Evolutionary conservation across 1,140 invertebrate species (phyloP).

Genomic region (Lethrus apterus): DNA sequence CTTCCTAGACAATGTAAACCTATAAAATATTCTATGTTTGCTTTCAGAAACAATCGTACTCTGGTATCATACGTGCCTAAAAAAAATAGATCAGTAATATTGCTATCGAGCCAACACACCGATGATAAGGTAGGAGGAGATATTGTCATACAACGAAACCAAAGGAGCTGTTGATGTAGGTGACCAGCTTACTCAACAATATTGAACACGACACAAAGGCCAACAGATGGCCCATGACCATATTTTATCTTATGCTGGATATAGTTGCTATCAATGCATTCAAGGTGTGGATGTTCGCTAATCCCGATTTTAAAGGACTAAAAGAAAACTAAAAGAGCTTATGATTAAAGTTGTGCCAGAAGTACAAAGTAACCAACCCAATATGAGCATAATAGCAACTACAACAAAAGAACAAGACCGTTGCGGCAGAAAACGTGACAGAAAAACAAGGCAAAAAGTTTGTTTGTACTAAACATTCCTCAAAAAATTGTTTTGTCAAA

Average conservation of each 20-base stretch:
- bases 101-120: slow-evolving; percentile 19
- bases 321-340: neutral
- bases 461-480: slow-evolving; percentile 1
- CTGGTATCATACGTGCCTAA: slow-evolving; percentile 18
- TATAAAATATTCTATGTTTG: neutral
- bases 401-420: neutral
- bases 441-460: neutral
- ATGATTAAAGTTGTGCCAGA: neutral
- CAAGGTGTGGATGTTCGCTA: slow-evolving; percentile 9
- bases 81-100: slow-evolving; percentile 19
- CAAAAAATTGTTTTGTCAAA: slow-evolving; percentile 1
- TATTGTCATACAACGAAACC: slow-evolving; percentile 38
- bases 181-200: slow-evolving; percentile 12
- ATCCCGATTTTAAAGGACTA: slow-evolving; percentile 1
- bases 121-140: slow-evolving; percentile 22
- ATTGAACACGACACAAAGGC: slow-evolving; percentile 5
- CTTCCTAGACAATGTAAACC: slow-evolving; percentile 5
- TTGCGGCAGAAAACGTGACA: neutral
- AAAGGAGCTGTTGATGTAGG: slow-evolving; percentile 42
- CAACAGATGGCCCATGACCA: slow-evolving; percentile 16
- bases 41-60: neutral
- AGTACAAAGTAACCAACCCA: neutral
- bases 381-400: neutral
- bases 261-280: slow-evolving; percentile 12
- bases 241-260: slow-evolving; percentile 14